Evolutionary conservation across 2,888 invertebrate species (phyloP), one percentile per base, ranked within the genome.

Genomic region (Latrodectus elegans): DNA sequence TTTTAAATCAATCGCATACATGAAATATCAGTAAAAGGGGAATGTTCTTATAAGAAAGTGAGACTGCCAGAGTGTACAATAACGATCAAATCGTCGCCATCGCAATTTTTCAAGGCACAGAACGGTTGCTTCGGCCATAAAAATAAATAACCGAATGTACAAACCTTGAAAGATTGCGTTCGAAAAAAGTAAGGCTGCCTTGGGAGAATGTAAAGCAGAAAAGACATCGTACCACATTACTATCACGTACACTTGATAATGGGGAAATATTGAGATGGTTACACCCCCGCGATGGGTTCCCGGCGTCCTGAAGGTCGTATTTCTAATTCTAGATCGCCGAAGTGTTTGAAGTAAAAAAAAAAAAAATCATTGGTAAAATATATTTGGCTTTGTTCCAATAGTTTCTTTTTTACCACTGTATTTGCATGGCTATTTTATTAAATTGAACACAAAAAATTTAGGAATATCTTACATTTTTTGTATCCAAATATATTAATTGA

Each of bases 121-220:
- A 60, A 60, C 60, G 60, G 51, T n/a, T 15, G 71, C 12, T 38
- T 55, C 72, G 15, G 22, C 26, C 81, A 74, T 81, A 74, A 81
- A 77, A 81, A 73, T 81, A 67, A 81, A 64, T 67, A 55, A 52
- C 67, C n/a, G 65, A 73, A 67, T 74, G 73, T 53, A 67, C 73
- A 67, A 53, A 52, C 73, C 65, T 67, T 74, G 73, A 81, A 81
- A 51, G 73, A 81, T 81, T 73, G 12, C n/a, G 11, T 10, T 38
- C 38, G 38, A 38, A 38, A 38, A 38, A 38, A 38, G 38, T 38
- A 38, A 6, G 38, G n/a, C n/a, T 60, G 14, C n/a, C n/a, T 60
- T 60, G 60, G n/a, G 60, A 60, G 60, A 60, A 60, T 60, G 60
- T 60, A 60, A 60, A 60, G n/a, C 60, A 60, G 60, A n/a, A 60